Base-by-base conservation (phyloP, 2,797 vertebrate genomes). In the Leptatherina wallacei region DNA sequence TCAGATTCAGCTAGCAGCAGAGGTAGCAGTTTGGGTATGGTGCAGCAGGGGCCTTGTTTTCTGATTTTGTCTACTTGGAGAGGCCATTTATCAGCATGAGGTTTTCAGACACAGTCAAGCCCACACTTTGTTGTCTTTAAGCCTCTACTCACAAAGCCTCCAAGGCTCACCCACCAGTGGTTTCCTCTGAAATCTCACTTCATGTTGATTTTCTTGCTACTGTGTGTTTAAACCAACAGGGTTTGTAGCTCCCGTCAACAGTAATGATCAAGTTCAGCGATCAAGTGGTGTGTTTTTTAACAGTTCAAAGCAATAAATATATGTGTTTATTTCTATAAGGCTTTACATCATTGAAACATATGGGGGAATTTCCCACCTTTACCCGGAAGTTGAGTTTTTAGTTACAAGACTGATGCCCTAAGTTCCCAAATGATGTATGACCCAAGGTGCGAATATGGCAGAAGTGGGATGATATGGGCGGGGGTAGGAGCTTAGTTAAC, bases 1-100 rank as follows among this genome's bases (percentile, higher is more conserved):
- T 94, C 92, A 93, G 92, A 94, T 94, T 94, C 92, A 92, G 86
- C 76, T 77, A 87, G 89, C 78, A 90, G 90, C 87, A 89, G 90
- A 92, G 91, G 90, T 93, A 93, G 92, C 92, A 90, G 88, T 92
- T 92, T 89, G 80, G 81, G 82, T 86, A 87, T 86, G 87, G 82
- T 82, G 91, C 88, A 92, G 84, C 89, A 84, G 81, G 79, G 86
- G 88, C 87, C 92, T 89, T 89, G 91, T 85, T 89, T 87, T 90
- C 84, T 59, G 75, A 91, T 85, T 87, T 89, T 91, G 87, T 89
- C 85, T 87, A 73, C 87, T 91, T 89, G 83, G 86, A 89, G 84
- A 92, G 86, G 83, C 87, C 86, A 86, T 93, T 92, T 90, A 90
- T 90, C 92, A 91, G 89, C 88, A 82, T 90, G 87, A 88, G 87